These are phyloP conservation scores for Philotrypesis tridentata DNA, from an alignment of 1,140 invertebrate species.

Conservation along the genomic window DNA sequence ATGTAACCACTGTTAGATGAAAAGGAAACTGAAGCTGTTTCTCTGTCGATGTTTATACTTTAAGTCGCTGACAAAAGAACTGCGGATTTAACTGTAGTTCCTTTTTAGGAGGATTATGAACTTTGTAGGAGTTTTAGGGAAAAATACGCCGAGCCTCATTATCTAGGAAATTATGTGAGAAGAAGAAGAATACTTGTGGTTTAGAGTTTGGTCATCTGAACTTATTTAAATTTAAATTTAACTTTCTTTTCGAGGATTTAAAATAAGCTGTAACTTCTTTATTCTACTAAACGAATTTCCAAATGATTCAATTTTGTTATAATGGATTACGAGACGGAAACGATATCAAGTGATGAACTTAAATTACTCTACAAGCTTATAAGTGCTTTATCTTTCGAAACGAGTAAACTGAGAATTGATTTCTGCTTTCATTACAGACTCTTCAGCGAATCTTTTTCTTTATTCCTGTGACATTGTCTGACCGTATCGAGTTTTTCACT, in stretches of 20 bases:
- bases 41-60: neutral
- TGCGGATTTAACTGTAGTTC: neutral
- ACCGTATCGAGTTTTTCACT: too few relatives aligned
- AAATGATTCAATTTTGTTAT: neutral
- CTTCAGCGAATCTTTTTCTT: neutral
- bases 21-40: neutral
- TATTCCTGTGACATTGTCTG: too few relatives aligned
- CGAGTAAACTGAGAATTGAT: too few relatives aligned
- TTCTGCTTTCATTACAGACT: neutral
- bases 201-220: neutral
- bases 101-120: conserved; percentile 2
- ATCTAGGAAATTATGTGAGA: neutral
- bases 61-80: neutral
- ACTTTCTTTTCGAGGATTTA: too few relatives aligned
- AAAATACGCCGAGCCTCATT: neutral
- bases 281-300: neutral
- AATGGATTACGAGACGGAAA: neutral
- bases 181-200: neutral
- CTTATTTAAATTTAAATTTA: neutral
- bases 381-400: neutral
- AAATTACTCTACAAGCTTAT: neutral
- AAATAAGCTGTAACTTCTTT: too few relatives aligned
- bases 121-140: neutral
- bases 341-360: neutral
- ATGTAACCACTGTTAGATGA: neutral